Evolutionary conservation across 92 coral and sea anemone species (phyloP).

Genomic region (Palythoa caribaeorum): DNA sequence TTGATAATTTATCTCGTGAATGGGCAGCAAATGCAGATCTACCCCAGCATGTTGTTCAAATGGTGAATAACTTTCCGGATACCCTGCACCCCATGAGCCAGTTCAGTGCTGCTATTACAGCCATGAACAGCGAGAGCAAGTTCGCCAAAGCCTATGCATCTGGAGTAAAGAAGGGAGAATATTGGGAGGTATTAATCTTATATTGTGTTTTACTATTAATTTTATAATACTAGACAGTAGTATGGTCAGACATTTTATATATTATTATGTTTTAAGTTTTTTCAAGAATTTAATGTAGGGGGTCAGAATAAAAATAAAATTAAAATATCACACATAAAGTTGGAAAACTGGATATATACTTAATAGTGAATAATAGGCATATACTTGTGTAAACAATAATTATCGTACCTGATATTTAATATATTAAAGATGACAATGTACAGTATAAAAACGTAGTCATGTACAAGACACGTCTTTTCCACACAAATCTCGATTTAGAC

Average conservation of each 20-base stretch:
- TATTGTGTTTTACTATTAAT: not conserved
- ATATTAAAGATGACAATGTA: too few relatives aligned
- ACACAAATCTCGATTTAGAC: too few relatives aligned
- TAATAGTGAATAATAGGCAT: too few relatives aligned
- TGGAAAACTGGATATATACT: too few relatives aligned
- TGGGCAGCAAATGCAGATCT: slow-evolving; percentile 98
- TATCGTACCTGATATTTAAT: too few relatives aligned
- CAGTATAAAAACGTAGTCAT: too few relatives aligned
- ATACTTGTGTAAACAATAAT: too few relatives aligned
- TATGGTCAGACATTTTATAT: too few relatives aligned
- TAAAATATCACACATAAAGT: too few relatives aligned
- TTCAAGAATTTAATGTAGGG: too few relatives aligned
- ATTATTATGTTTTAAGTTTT: not conserved
- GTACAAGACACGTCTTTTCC: too few relatives aligned
- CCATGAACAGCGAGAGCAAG: slow-evolving; percentile 98
- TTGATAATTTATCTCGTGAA: slow-evolving; percentile 84
- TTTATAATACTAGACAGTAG: not conserved
- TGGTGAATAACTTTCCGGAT: slow-evolving; percentile 96
- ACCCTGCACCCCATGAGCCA: slow-evolving; percentile 99
- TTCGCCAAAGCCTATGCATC: slow-evolving; percentile 88
- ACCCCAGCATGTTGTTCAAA: slow-evolving; percentile 97
- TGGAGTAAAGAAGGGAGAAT: slow-evolving; percentile 78
- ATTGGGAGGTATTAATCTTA: slow-evolving; percentile 86
- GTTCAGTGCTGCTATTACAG: slow-evolving; percentile 97
- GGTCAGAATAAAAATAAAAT: too few relatives aligned